phyloP scores from a whole-genome alignment of 2,113 vertebrate genomes.

The Symphodus melops region DNA sequence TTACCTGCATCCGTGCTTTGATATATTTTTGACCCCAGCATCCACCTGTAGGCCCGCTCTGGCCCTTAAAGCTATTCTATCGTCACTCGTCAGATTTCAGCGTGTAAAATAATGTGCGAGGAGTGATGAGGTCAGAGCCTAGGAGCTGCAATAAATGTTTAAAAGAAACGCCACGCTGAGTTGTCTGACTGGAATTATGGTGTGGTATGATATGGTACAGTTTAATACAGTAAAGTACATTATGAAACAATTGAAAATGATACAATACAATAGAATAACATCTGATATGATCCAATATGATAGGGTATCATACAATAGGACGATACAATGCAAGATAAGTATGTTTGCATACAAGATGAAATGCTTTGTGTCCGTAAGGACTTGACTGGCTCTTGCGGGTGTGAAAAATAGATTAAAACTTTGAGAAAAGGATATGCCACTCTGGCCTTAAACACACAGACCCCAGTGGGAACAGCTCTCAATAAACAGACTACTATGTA shows the following conservation, averaged over 20 bases:
- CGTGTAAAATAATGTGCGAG: no score
- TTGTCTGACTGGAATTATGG: no score
- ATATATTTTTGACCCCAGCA: no score
- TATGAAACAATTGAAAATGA: not conserved
- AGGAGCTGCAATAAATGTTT: no score
- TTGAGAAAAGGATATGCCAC: not conserved
- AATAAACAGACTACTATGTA: conserved; percentile 15
- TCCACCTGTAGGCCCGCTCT: no score
- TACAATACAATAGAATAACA: not conserved
- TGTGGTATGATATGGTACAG: no score
- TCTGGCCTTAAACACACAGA: not conserved
- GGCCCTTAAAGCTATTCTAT: no score
- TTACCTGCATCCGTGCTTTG: no score
- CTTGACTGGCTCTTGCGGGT: not conserved
- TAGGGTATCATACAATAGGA: not conserved
- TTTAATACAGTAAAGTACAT: not conserved
- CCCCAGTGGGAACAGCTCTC: not conserved
- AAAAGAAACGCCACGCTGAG: no score
- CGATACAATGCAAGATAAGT: not conserved
- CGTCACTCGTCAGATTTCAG: no score
- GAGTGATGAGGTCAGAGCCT: no score
- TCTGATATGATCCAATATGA: not conserved
- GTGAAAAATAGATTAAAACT: not conserved
- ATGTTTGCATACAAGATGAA: not conserved
- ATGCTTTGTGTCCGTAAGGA: not conserved